Conservation (phyloP, 2,888 invertebrate species). For the Epinotia demarniana region DNA sequence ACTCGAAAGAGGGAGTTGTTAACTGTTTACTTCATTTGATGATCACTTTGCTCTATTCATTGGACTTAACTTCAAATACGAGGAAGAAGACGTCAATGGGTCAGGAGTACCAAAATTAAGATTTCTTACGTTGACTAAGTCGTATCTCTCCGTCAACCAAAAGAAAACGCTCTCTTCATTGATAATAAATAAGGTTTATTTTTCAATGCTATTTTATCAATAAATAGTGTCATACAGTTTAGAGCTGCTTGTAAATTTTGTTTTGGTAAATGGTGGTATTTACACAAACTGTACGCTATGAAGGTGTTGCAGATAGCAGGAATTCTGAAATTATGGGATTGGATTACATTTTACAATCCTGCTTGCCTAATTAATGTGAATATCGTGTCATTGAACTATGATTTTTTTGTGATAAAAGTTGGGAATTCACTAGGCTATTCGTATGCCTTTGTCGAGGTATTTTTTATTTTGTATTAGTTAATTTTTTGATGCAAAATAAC, state of each 20-base stretch:
- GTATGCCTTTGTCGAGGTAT: too few species aligned
- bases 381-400: too few species aligned
- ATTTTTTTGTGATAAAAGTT: too few species aligned
- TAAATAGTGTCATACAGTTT: conserved; percentile 7
- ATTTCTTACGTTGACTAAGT: background rate
- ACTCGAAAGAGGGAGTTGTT: conserved; percentile 8
- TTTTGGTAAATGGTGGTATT: background rate
- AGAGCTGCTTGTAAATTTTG: conserved; percentile 9
- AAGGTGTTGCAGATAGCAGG: background rate
- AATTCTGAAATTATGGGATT: conserved; percentile 4
- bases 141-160: background rate
- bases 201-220: background rate
- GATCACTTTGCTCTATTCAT: conserved; percentile 22
- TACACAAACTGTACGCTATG: background rate
- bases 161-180: background rate
- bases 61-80: background rate
- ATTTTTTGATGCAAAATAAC: too few species aligned
- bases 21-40: conserved; percentile 22
- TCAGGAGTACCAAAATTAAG: background rate
- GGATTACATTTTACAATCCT: background rate
- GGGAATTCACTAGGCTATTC: too few species aligned
- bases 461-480: too few species aligned
- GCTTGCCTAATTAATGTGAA: background rate
- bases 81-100: conserved; percentile 5
- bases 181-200: conserved; percentile 7